phyloP scores from a whole-genome alignment of 2,113 vertebrate genomes.

The Megaceryle torquata region DNA sequence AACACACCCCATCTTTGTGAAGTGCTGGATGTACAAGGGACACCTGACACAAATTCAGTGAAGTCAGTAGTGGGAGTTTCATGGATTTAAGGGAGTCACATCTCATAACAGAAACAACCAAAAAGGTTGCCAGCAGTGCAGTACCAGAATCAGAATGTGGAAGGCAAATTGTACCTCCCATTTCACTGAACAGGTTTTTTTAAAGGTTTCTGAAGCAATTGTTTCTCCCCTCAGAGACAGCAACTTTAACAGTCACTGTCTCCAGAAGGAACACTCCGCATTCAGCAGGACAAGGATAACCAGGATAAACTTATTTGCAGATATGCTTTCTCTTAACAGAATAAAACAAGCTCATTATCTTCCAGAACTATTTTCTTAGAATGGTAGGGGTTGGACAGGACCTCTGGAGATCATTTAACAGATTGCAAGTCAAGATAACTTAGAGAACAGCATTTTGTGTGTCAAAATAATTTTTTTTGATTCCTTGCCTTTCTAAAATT shows the following conservation, averaged over 20 bases:
- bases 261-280: not conserved
- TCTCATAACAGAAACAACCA: not conserved
- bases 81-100: not conserved
- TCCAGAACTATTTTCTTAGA: too few species aligned
- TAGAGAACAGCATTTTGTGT: not conserved
- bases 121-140: not conserved
- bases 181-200: not conserved
- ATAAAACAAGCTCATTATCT: not conserved
- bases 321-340: not conserved
- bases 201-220: not conserved
- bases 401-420: not conserved
- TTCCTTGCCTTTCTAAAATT: not conserved
- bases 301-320: not conserved
- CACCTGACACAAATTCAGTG: not conserved
- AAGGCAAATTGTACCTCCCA: not conserved
- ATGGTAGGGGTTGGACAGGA: too few species aligned
- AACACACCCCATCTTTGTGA: not conserved
- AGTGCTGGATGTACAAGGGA: not conserved
- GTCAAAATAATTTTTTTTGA: not conserved
- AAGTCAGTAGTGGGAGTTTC: not conserved
- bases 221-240: not conserved
- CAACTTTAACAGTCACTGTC: not conserved
- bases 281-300: not conserved
- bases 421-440: accelerated
- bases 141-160: not conserved